Conservation (phyloP, 2,797 vertebrate genomes). For the Fistularia tabacaria region DNA sequence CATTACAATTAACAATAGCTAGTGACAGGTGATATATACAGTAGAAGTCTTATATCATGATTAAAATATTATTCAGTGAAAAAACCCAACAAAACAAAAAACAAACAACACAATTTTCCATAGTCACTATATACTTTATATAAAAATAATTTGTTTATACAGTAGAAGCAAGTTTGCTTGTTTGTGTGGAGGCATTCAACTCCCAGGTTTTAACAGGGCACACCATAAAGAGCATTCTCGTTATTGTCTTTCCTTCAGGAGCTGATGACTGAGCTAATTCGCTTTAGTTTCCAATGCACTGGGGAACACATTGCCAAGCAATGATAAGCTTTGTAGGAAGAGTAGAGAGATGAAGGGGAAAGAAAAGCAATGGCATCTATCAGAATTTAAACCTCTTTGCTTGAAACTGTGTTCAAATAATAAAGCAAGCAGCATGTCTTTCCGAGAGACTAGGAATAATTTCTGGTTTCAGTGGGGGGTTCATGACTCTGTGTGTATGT, state of each 20-base stretch:
- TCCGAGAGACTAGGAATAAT: constrained; percentile 92
- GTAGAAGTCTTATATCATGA: no score
- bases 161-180: constrained; percentile 55
- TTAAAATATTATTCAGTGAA: no score
- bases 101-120: no score
- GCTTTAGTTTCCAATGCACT: constrained; percentile 98
- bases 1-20: no score
- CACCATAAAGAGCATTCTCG: constrained; percentile 91
- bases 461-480: constrained; percentile 89
- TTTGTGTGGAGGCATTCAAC: constrained; percentile 59
- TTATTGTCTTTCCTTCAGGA: constrained; percentile 94
- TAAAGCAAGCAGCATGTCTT: constrained; percentile 88
- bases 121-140: no score
- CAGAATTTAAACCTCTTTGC: constrained; percentile 89
- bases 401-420: constrained; percentile 96
- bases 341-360: constrained; percentile 74
- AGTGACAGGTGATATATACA: no score
- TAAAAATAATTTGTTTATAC: constrained; percentile 37
- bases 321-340: constrained; percentile 90
- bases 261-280: constrained; percentile 99
- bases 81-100: no score
- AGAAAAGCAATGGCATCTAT: constrained; percentile 85
- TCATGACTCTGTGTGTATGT: constrained; percentile 86
- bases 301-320: constrained; percentile 93
- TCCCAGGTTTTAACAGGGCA: constrained; percentile 81